A percentile compares a stretch with the other conserved stretches of the same genome.
These are phyloP conservation scores for Caenorhabditis inopinata DNA, from an alignment of 1,140 invertebrate genomes.

Conservation along the genomic window DNA sequence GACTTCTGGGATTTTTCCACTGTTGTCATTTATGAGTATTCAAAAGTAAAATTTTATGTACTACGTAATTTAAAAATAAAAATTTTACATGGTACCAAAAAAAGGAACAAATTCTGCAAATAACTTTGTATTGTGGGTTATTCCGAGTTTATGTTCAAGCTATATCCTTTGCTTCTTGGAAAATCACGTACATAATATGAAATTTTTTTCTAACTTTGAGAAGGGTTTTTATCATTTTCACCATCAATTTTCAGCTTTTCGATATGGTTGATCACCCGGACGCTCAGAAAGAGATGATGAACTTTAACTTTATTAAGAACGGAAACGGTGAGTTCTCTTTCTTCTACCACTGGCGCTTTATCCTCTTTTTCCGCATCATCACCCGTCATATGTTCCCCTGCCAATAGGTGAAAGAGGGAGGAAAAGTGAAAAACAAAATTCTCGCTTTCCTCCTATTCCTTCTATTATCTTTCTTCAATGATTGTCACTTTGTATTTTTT, in stretches of 20 bases:
- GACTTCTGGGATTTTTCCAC: too few relatives aligned
- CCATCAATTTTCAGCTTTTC: background rate
- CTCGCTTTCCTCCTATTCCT: background rate
- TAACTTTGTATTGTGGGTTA: too few relatives aligned
- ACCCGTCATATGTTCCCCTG: background rate
- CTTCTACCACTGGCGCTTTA: background rate
- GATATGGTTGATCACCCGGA: constrained; percentile 27
- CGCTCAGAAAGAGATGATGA: constrained; percentile 22
- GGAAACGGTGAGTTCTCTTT: background rate
- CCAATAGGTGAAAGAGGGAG: background rate
- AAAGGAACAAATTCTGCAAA: too few relatives aligned
- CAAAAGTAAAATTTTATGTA: background rate
- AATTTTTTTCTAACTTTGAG: too few relatives aligned
- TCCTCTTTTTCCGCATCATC: background rate
- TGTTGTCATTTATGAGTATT: constrained; percentile 6
- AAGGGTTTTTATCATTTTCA: too few relatives aligned
- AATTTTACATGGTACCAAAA: too few relatives aligned
- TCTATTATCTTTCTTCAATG: constrained; percentile 17
- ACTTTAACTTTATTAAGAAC: constrained; percentile 2
- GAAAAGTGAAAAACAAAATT: background rate
- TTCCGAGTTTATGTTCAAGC: too few relatives aligned
- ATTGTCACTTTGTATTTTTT: background rate
- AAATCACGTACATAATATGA: too few relatives aligned
- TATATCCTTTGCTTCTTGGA: too few relatives aligned
- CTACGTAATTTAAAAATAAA: too few relatives aligned